These are phyloP conservation scores for Callosobruchus maculatus DNA, from an alignment of 2,888 invertebrate species.

Conservation along the genomic window DNA sequence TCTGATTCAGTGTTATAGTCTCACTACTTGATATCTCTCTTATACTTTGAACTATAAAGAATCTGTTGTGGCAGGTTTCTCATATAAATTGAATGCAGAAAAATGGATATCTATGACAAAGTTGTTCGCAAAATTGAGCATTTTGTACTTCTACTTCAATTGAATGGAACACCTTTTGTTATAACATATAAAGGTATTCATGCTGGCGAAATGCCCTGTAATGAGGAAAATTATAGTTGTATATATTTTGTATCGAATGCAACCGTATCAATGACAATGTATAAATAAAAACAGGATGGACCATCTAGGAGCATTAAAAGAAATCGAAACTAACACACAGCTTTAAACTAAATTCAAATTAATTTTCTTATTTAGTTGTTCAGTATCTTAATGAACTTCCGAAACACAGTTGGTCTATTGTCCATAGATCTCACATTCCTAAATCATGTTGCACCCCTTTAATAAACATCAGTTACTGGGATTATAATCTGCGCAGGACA, in stretches of 20 bases:
- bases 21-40: not conserved
- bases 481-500: too few relatives aligned
- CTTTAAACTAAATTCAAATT: too few relatives aligned
- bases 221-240: not conserved
- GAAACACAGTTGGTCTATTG: too few relatives aligned
- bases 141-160: not conserved
- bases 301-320: not conserved
- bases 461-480: too few relatives aligned
- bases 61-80: not conserved
- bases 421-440: too few relatives aligned
- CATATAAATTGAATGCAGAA: not conserved
- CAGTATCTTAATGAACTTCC: too few relatives aligned
- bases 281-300: not conserved
- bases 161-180: not conserved
- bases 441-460: too few relatives aligned
- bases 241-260: not conserved
- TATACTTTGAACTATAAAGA: not conserved
- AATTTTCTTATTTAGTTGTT: too few relatives aligned
- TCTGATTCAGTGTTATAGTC: not conserved
- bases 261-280: not conserved
- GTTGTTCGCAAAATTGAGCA: not conserved
- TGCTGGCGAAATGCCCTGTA: not conserved
- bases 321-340: too few relatives aligned
- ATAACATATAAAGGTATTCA: not conserved
- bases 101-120: not conserved